phyloP scores from a whole-genome alignment of 2,113 vertebrate species.

The Psammodynastes pulverulentus region DNA sequence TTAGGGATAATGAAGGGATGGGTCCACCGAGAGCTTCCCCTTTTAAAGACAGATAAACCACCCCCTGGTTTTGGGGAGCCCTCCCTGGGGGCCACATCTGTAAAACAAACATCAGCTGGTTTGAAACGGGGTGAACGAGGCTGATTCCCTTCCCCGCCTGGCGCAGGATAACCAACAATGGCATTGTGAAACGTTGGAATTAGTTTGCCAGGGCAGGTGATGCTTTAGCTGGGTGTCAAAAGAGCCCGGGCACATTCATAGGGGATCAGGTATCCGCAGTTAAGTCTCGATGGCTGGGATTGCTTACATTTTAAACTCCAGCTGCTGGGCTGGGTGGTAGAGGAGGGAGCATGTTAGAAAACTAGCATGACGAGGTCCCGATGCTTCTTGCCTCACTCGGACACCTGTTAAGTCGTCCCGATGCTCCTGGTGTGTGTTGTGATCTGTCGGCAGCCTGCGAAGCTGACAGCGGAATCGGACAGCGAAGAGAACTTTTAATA shows the following conservation, averaged over 20 bases:
- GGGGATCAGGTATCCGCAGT: neutral
- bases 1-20: constrained; percentile 7
- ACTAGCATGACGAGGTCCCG: neutral
- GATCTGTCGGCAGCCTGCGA: too few species aligned
- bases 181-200: neutral
- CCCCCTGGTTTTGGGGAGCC: neutral
- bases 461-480: too few species aligned
- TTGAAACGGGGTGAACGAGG: neutral
- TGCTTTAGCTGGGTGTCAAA: neutral
- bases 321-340: neutral
- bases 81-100: neutral
- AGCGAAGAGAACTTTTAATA: too few species aligned
- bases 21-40: constrained; percentile 28
- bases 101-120: neutral
- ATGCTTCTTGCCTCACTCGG: neutral
- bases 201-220: neutral
- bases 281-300: neutral
- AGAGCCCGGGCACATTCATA: neutral
- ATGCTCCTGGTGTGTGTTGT: neutral
- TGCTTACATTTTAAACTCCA: neutral
- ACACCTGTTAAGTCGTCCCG: neutral
- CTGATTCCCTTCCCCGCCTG: neutral
- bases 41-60: neutral
- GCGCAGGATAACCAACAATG: neutral
- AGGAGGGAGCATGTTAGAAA: neutral